Conservation (phyloP, 2,797 vertebrate species). For the Oceanodroma leucorhoa region DNA sequence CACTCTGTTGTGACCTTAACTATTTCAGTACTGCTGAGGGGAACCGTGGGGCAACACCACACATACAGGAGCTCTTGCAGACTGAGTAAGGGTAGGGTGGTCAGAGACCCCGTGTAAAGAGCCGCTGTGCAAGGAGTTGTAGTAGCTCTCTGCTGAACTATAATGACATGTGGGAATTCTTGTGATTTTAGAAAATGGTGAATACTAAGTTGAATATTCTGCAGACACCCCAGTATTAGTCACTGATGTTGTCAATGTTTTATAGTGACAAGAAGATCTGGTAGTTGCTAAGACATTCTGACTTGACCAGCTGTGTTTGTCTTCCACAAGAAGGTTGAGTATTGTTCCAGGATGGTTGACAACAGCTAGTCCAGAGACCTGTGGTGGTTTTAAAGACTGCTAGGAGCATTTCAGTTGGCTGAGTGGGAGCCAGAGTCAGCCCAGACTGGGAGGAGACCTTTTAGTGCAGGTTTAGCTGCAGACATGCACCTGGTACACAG, state of each 20-base stretch:
- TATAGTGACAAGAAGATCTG: background rate
- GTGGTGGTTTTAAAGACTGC: background rate
- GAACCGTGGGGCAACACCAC: background rate
- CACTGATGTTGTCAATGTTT: background rate
- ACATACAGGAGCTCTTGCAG: rapidly evolving
- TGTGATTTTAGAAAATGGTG: background rate
- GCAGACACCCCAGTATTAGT: background rate
- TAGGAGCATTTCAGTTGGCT: background rate
- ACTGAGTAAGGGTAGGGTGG: too few species aligned
- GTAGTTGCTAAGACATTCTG: background rate
- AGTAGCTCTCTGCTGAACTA: background rate
- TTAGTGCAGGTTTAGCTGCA: background rate
- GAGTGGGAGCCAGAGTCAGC: background rate
- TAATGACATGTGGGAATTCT: rapidly evolving
- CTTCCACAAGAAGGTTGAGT: background rate
- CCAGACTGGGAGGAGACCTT: background rate
- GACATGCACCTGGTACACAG: background rate
- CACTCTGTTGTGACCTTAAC: constrained; percentile 88
- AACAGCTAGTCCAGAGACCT: background rate
- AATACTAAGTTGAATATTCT: background rate
- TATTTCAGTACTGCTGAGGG: constrained; percentile 69
- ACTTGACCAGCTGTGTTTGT: background rate
- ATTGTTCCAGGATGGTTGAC: background rate
- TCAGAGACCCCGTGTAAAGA: background rate
- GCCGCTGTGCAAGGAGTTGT: background rate